Evolutionary conservation across 64 coral and sea anemone genomes (phyloP), one percentile per base, ranked within the genome.

Genomic region (Cladopsammia gracilis): DNA sequence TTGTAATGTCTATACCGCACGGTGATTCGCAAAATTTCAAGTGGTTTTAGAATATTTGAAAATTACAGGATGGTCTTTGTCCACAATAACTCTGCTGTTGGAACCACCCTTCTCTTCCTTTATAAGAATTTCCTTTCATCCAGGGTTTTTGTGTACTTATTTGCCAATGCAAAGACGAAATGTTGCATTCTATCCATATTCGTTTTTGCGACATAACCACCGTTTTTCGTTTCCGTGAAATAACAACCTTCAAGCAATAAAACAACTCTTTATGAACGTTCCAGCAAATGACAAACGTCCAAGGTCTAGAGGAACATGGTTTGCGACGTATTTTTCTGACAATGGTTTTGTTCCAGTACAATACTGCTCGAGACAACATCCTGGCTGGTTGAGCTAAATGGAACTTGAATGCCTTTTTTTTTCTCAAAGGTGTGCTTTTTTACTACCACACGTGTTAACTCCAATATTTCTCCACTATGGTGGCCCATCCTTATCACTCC

Each of bases 301-400:
- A 92, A 92, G 90, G 90, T 13, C 72, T 64, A 43, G 53, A 93
- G 79, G 73, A 48, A 54, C 58, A 65, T 42, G 91, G 70, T 86
- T 93, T 93, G 78, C 70, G 64, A 75, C 59, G 15, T 73, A 93
- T 84, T 77, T 57, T 87, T 77, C 58, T 84, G 45, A 86, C 18
- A 78, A 93, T 93, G 71, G 82, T 70, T n/a, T 60, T 93, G 82
- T 93, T 83, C 82, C 71, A 87, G 14, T 85, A 59, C 59, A 93
- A 65, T 58, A 87, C 71, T 42, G 70, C 50, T 85, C 90, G 42
- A 71, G 90, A 85, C 43, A 76, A 70, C 79, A 86, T n/a, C n/a
- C n/a, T n/a, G n/a, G n/a, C n/a, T n/a, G n/a, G n/a, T n/a, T n/a
- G n/a, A n/a, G n/a, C n/a, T n/a, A n/a, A n/a, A n/a, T n/a, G n/a